Evolutionary conservation across 2,888 invertebrate genomes (phyloP).

Genomic region (Onchidella celtica): DNA sequence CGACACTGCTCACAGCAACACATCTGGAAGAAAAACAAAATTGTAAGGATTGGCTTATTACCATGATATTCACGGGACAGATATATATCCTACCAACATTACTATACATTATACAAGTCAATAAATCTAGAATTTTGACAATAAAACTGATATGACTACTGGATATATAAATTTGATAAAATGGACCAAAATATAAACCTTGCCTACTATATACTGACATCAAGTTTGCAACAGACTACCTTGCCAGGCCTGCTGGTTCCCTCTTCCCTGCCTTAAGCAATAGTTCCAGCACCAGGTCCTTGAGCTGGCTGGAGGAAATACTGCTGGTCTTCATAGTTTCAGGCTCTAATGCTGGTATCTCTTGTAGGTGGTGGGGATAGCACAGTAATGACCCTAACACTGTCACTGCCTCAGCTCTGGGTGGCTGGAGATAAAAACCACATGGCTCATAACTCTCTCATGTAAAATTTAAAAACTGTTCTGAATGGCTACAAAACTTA

Average conservation of each 20-base stretch:
- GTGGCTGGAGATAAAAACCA: conserved; percentile 82
- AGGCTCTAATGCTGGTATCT: conserved; percentile 86
- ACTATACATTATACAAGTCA: background rate
- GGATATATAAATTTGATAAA: too few species aligned
- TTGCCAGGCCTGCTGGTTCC: conserved; percentile 92
- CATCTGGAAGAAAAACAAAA: conserved; percentile 79
- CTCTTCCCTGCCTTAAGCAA: conserved; percentile 92
- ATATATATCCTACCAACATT: background rate
- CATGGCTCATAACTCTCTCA: too few species aligned
- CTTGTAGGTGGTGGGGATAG: conserved; percentile 87
- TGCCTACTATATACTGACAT: too few species aligned
- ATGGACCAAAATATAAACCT: too few species aligned
- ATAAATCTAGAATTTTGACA: background rate
- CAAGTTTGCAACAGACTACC: too few species aligned
- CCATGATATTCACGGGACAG: background rate
- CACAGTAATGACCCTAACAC: conserved; percentile 93
- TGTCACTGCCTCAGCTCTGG: conserved; percentile 94
- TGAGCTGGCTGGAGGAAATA: conserved; percentile 87
- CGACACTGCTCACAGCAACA: conserved; percentile 92
- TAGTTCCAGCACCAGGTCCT: conserved; percentile 94
- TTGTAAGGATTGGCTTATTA: too few species aligned
- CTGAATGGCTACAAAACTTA: too few species aligned
- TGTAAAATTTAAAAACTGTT: too few species aligned
- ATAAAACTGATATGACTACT: too few species aligned
- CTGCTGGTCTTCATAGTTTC: conserved; percentile 54